Conservation (phyloP, 2,888 invertebrate genomes). For the Ypsolopha sequella region DNA sequence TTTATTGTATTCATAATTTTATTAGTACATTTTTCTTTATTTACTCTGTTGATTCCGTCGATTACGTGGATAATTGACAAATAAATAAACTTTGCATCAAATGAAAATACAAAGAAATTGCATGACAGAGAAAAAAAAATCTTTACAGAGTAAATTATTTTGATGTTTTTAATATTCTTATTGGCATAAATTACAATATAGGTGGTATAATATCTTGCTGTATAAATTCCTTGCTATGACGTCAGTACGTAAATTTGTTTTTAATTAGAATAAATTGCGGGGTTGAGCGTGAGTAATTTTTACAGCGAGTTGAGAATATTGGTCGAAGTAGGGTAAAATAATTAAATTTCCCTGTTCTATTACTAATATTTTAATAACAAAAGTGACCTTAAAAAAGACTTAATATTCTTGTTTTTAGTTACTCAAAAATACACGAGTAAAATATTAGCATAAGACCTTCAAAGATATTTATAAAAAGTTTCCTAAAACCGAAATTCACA, state of each 20-base stretch:
- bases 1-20: background rate
- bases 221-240: background rate
- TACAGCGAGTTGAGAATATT: too few species aligned
- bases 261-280: slow-evolving; percentile 4
- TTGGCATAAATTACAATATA: background rate
- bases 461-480: background rate
- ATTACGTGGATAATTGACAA: background rate
- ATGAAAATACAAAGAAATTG: background rate
- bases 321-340: too few species aligned
- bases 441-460: background rate
- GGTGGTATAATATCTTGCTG: background rate
- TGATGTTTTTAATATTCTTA: background rate
- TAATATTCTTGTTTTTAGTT: too few species aligned
- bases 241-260: slow-evolving; percentile 2
- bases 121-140: too few species aligned
- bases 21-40: background rate
- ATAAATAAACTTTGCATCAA: background rate
- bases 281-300: background rate
- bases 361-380: too few species aligned
- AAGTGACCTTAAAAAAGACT: too few species aligned
- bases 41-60: background rate
- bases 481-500: slow-evolving; percentile 23
- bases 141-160: too few species aligned
- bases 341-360: too few species aligned
- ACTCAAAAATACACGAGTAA: background rate